These are phyloP conservation scores for Gymnosoma rotundatum DNA, from an alignment of 2,888 invertebrate species.

Conservation along the genomic window DNA sequence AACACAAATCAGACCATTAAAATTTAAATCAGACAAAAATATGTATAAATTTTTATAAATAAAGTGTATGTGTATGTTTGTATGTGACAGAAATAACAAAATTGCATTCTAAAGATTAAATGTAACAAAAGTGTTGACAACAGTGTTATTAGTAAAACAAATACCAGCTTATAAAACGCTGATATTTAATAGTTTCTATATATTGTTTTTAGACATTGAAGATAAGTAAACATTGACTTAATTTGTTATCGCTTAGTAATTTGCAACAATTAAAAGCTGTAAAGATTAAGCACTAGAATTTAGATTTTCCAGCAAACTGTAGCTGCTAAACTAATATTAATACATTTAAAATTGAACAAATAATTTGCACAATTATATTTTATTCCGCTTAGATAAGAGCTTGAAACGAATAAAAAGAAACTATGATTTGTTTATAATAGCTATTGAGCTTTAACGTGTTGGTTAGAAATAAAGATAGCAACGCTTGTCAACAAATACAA, in stretches of 20 bases:
- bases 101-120: conserved; percentile 37
- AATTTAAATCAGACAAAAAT: neutral
- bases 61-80: neutral
- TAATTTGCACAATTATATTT: too few species aligned
- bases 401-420: too few species aligned
- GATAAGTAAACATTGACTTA: neutral
- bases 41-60: too few species aligned
- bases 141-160: neutral
- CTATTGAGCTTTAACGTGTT: too few species aligned
- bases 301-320: neutral
- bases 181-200: neutral
- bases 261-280: neutral
- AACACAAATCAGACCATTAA: neutral
- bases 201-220: neutral
- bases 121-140: conserved; percentile 13
- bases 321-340: neutral
- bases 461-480: too few species aligned
- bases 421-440: too few species aligned
- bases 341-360: too few species aligned
- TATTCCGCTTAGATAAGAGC: too few species aligned
- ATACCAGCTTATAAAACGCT: neutral
- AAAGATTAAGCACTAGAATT: neutral
- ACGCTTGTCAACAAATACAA: too few species aligned
- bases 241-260: neutral
- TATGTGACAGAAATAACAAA: conserved; percentile 10